Evolutionary conservation across 2,113 vertebrate genomes (phyloP), one percentile per base, ranked within the genome.

Genomic region (Phrynocephalus versicolor): DNA sequence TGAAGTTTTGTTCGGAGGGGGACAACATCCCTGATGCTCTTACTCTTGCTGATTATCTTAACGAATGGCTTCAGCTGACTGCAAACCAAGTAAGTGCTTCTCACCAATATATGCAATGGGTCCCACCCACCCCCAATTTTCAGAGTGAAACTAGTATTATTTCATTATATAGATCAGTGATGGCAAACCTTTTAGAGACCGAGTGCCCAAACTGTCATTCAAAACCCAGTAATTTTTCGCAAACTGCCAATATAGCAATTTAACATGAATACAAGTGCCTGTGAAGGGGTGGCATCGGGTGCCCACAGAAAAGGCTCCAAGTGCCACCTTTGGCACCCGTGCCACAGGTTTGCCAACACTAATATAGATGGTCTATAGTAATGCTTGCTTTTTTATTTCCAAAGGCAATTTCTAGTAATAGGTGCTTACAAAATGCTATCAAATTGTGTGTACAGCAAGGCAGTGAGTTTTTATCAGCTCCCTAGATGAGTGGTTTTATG

Each of bases 1-100:
- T 99, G 81, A 97, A 98, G 71, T 99, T 99, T 92, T 99, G 98
- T 78, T 99, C 99, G 2, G 98, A 99, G 91, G 99, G 99, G 25
- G 98, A 99, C 94, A 99, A 99, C 89, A 96, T 99, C 83, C 98
- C 98, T 39, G 98, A 99, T 75, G 98, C 98, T 0, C 95, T 99
- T 89, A 89, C 94, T 16, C 97, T 99, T 5, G 91, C 95, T 41
- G 97, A 97, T 89, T 97, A 98, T 88, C 97, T 99, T 13, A 98
- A 99, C 80, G 95, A 98, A 88, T 99, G 98, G 98, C 97, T 99
- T 75, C 97, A 97, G 83, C 95, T 99, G 84, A 94, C 97, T 94
- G 97, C 96, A 90, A 94, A 87, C 1, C 82, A 93, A 86, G 98
- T 99, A 94, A 98, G 98, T 97, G 58, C 23, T 23, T 23, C 6